These are phyloP conservation scores for Balaenoptera acutorostrata DNA, from an alignment of 2,113 vertebrate species.

Conservation along the genomic window DNA sequence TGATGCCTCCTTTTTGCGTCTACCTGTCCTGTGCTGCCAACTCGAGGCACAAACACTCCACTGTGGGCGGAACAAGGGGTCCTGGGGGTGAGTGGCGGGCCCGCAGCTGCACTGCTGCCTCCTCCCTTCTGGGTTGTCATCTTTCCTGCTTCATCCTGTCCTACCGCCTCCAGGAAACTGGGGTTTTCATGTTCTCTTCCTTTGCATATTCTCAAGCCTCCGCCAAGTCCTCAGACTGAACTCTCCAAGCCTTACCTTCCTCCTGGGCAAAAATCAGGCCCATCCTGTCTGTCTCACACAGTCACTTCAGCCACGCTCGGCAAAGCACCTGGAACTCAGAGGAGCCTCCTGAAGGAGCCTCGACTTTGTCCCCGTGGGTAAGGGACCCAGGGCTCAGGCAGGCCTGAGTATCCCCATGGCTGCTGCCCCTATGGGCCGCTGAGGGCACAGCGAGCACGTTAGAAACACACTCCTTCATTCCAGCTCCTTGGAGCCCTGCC, in stretches of 20 bases:
- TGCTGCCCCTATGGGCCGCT: rapidly evolving
- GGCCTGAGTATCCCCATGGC: too few species aligned
- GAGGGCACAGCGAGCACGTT: rapidly evolving
- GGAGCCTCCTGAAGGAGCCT: neutral
- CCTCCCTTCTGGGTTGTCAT: too few species aligned
- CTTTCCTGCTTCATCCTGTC: too few species aligned
- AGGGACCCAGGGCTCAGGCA: neutral
- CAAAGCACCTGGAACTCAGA: too few species aligned
- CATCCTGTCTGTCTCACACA: rapidly evolving
- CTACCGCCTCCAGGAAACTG: too few species aligned
- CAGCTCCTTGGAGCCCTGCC: rapidly evolving
- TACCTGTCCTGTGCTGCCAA: neutral
- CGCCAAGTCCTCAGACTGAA: neutral
- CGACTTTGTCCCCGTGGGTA: rapidly evolving
- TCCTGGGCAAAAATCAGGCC: neutral
- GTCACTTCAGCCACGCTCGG: rapidly evolving
- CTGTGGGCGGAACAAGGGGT: neutral
- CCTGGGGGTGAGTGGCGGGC: rapidly evolving
- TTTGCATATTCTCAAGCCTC: neutral
- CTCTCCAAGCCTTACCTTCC: neutral
- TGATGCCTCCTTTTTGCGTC: neutral
- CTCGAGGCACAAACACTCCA: rapidly evolving
- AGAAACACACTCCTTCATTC: rapidly evolving
- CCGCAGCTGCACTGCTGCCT: rapidly evolving
- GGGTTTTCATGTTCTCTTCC: neutral